Evolutionary conservation across 2,888 invertebrate species (phyloP).

Genomic region (Ennomos erosarius): DNA sequence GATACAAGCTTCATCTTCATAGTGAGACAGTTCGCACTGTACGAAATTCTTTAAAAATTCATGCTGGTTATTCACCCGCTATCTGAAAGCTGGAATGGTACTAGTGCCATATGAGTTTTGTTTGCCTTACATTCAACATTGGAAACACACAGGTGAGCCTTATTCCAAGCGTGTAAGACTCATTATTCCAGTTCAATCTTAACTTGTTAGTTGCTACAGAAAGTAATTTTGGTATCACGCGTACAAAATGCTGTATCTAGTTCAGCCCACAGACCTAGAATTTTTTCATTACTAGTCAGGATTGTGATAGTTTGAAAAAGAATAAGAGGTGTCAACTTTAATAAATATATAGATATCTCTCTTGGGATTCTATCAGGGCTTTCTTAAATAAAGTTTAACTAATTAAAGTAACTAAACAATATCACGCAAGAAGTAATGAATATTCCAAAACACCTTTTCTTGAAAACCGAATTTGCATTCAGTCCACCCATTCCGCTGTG

Average conservation of each 20-base stretch:
- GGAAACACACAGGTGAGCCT: conserved; percentile 14
- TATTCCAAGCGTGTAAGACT: conserved; percentile 18
- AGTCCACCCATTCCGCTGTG: conserved; percentile 9
- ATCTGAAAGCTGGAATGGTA: conserved; percentile 43
- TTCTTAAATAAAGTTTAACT: too few relatives aligned
- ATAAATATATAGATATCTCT: background rate
- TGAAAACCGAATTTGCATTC: conserved; percentile 11
- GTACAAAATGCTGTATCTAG: conserved; percentile 20
- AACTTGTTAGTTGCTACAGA: conserved; percentile 17
- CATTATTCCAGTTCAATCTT: background rate
- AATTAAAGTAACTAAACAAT: too few relatives aligned
- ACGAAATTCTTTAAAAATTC: conserved; percentile 64
- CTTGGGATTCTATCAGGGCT: too few relatives aligned
- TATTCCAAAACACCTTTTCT: conserved; percentile 1
- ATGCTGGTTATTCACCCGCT: conserved; percentile 57
- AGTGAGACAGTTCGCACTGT: conserved; percentile 60
- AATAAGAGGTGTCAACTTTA: background rate
- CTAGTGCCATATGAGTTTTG: conserved; percentile 45
- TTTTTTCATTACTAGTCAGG: too few relatives aligned
- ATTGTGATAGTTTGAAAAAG: conserved; percentile 8
- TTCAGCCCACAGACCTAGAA: too few relatives aligned
- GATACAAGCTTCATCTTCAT: conserved; percentile 59
- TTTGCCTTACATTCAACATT: conserved; percentile 39
- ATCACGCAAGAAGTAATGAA: background rate
- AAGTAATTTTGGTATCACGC: conserved; percentile 26